Evolutionary conservation across 2,797 vertebrate species (phyloP).

Genomic region (Margarornis squamiger): DNA sequence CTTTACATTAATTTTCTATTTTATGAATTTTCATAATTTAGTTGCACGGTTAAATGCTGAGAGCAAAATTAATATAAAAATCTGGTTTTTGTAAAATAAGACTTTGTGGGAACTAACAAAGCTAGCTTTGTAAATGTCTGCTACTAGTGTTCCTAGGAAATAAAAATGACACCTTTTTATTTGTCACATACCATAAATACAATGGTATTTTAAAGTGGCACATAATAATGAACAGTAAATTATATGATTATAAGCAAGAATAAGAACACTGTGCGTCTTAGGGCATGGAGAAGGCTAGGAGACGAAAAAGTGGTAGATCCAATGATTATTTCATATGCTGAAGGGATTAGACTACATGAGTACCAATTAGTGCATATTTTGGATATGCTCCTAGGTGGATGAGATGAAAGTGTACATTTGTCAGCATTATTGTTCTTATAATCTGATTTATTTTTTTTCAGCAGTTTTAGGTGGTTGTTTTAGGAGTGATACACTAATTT

Average conservation of each 20-base stretch:
- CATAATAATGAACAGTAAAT: background rate
- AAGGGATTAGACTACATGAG: background rate
- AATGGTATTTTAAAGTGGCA: background rate
- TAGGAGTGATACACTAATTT: background rate
- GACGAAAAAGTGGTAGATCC: background rate
- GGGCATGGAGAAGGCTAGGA: background rate
- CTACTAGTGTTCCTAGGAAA: background rate
- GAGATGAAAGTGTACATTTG: background rate
- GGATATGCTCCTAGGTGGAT: background rate
- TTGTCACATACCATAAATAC: background rate
- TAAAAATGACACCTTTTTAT: background rate
- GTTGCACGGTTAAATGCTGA: background rate
- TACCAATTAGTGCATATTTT: background rate
- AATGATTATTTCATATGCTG: background rate
- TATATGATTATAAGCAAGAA: background rate
- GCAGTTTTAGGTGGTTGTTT: background rate
- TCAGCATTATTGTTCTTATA: background rate
- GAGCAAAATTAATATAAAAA: background rate
- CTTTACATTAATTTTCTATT: constrained; percentile 67
- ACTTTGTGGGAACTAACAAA: background rate
- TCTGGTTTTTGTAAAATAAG: background rate
- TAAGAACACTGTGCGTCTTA: background rate
- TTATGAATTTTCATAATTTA: constrained; percentile 65
- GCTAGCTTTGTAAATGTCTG: background rate
- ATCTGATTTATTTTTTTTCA: background rate